phyloP scores from a whole-genome alignment of 1,140 invertebrate genomes.

The Conus ventricosus region DNA sequence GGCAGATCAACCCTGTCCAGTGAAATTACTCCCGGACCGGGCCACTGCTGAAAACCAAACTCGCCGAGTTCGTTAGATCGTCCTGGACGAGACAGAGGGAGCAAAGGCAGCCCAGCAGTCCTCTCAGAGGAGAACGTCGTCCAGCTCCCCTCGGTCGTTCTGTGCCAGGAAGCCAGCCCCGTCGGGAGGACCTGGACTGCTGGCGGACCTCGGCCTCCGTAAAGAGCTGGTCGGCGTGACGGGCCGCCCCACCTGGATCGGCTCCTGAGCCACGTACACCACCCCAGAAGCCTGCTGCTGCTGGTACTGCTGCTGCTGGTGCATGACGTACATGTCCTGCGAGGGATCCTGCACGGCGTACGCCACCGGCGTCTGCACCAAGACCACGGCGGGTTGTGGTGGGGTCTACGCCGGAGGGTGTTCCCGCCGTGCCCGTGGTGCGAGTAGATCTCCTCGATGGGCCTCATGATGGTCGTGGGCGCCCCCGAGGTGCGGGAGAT shows the following conservation, averaged over 20 bases:
- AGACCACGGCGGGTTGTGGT: not conserved
- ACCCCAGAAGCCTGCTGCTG: not conserved
- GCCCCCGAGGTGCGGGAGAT: not conserved
- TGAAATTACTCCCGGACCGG: no score
- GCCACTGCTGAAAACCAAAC: no score
- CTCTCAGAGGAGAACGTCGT: constrained; percentile 17
- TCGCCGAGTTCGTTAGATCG: no score
- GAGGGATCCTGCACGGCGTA: not conserved
- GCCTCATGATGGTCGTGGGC: constrained; percentile 33
- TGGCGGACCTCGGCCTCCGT: not conserved
- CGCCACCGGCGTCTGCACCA: not conserved
- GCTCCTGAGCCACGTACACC: not conserved
- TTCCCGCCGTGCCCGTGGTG: not conserved
- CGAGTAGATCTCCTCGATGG: constrained; percentile 48
- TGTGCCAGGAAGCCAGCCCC: not conserved
- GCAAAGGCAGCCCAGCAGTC: no score
- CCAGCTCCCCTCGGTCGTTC: not conserved
- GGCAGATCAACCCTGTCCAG: no score
- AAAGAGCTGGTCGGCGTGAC: no score
- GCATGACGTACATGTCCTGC: not conserved
- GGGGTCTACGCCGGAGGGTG: not conserved
- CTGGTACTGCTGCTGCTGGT: not conserved
- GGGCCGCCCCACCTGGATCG: no score
- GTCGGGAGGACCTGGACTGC: not conserved
- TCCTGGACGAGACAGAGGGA: no score